These are phyloP conservation scores for Dendropsophus ebraccatus DNA, from an alignment of 2,113 vertebrate genomes.

Conservation along the genomic window DNA sequence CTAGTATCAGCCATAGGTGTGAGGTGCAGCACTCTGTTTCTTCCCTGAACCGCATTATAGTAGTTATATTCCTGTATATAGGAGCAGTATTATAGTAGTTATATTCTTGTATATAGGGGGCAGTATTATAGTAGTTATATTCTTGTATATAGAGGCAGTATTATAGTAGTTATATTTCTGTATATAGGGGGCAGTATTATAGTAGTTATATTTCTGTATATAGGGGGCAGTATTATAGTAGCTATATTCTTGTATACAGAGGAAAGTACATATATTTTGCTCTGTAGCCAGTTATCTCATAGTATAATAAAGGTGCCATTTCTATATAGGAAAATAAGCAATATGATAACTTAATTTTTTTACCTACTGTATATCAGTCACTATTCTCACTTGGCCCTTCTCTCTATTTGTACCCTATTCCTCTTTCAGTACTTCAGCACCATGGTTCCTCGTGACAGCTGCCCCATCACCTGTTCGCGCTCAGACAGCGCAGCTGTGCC, in stretches of 20 bases:
- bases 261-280: too few relatives aligned
- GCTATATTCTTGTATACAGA: neutral
- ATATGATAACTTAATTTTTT: too few relatives aligned
- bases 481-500: conserved; percentile 67
- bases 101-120: neutral
- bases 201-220: neutral
- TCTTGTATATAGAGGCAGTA: neutral
- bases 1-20: too few relatives aligned
- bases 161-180: too few relatives aligned
- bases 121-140: conserved; percentile 6
- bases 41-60: neutral
- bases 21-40: too few relatives aligned
- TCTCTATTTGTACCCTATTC: neutral
- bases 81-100: neutral
- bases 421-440: neutral
- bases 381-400: neutral
- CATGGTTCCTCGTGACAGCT: conserved; percentile 64
- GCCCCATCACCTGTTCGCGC: conserved; percentile 69
- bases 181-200: neutral
- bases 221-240: neutral
- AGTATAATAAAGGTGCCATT: too few relatives aligned
- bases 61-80: neutral
- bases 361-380: neutral
- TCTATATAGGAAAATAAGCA: too few relatives aligned
- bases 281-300: too few relatives aligned